Evolutionary conservation across 2,888 invertebrate species (phyloP).

Genomic region (Dexiosoma caninum): DNA sequence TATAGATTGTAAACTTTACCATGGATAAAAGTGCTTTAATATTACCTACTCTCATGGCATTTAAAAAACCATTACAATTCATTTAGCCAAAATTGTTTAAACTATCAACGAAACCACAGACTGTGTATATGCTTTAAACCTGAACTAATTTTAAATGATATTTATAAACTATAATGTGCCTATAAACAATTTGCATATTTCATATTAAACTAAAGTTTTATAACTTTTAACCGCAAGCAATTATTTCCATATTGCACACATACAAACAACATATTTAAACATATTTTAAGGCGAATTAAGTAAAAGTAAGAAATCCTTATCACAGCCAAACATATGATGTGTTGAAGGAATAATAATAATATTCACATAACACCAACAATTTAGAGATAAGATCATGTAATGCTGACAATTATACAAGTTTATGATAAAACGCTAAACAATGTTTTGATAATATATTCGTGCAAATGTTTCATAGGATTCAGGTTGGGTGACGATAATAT

Average conservation of each 20-base stretch:
- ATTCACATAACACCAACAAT: neutral
- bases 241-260: neutral
- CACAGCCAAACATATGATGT: slow-evolving; percentile 11
- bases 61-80: neutral
- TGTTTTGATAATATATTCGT: no score
- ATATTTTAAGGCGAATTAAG: neutral
- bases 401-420: no score
- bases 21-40: neutral
- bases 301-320: slow-evolving; percentile 18
- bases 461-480: no score
- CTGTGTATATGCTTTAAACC: neutral
- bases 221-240: slow-evolving; percentile 23
- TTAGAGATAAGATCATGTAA: no score
- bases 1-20: no score
- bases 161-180: neutral
- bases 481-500: no score
- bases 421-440: no score
- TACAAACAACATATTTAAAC: neutral
- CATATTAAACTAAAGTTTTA: neutral
- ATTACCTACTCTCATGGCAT: neutral
- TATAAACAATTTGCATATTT: neutral
- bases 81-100: neutral
- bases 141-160: neutral
- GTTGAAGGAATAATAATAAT: slow-evolving; percentile 26
- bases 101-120: neutral